Evolutionary conservation across 2,113 vertebrate genomes (phyloP), one percentile per base, ranked within the genome.

Genomic region (Menidia beryllina): DNA sequence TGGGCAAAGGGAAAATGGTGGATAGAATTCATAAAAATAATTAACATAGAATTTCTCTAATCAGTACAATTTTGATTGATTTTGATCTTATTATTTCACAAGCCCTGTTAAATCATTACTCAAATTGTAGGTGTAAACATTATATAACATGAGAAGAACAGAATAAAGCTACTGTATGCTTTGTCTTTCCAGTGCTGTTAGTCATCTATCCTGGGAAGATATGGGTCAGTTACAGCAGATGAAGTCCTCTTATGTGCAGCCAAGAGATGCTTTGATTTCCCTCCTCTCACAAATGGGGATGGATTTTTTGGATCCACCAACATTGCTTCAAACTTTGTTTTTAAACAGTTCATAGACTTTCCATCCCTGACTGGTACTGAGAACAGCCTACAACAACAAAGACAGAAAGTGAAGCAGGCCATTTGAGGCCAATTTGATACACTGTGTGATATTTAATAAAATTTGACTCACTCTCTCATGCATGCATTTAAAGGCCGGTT

Each of bases 211-310:
- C 41, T 23, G 41, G 68, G 56, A 53, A 69, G 26, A 64, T 61
- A 59, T 30, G 36, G 70, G 75, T 73, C 84, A 79, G 53, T 63
- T 65, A 50, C 8, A 59, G 45, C 54, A 26, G 30, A 69, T 50
- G 20, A 65, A 67, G 49, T 39, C 73, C 54, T 74, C 38, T 58
- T 41, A 76, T 71, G 66, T 38, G 27, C 53, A 63, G 67, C 70
- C 77, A 84, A 75, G 53, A 81, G 78, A 51, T 60, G 58, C 67
- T 79, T 85, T 87, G 74, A 86, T 88, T 89, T 75, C 69, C 71
- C 54, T 76, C 64, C 60, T 69, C 61, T 71, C 49, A 60, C 39
- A 81, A 69, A 72, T 38, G 2, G 21, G 53, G 45, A 48, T 45
- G 39, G 56, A 75, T 67, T 26, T 58, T 39, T 52, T 73, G 39